These are phyloP conservation scores for Leucania comma DNA, from an alignment of 2,888 invertebrate species.

Conservation along the genomic window DNA sequence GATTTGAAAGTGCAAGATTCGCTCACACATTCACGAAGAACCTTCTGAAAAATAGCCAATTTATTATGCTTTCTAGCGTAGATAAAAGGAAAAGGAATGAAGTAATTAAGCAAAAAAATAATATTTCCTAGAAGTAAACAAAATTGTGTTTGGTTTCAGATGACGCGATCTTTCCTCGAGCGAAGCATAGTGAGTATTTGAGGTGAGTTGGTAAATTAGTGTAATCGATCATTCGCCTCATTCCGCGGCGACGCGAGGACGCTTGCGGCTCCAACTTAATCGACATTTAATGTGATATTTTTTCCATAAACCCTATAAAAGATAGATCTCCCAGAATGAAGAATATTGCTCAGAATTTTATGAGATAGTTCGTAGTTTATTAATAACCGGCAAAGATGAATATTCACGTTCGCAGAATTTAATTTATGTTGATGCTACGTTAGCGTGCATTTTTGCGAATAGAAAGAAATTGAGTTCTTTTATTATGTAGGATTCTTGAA, in stretches of 20 bases:
- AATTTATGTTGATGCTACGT: constrained; percentile 10
- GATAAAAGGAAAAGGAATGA: neutral
- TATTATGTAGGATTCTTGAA: constrained; percentile 6
- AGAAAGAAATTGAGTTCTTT: neutral
- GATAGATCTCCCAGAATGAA: constrained; percentile 25
- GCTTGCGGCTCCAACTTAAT: constrained; percentile 65
- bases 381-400: neutral
- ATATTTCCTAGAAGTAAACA: constrained; percentile 14
- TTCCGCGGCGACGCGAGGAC: constrained; percentile 33
- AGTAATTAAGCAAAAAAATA: constrained; percentile 1
- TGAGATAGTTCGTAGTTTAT: constrained; percentile 13
- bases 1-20: neutral
- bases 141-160: constrained; percentile 76
- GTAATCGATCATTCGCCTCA: constrained; percentile 61
- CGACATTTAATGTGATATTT: constrained; percentile 74
- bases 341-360: constrained; percentile 16
- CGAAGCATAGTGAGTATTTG: constrained; percentile 77
- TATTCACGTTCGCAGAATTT: constrained; percentile 4
- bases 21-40: neutral
- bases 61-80: neutral
- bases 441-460: constrained; percentile 8
- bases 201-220: constrained; percentile 78
- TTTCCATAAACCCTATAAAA: constrained; percentile 51
- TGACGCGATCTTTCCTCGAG: constrained; percentile 65
- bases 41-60: neutral